Evolutionary conservation across 2,888 invertebrate genomes (phyloP).

Genomic region (Trichopoda pennipes): DNA sequence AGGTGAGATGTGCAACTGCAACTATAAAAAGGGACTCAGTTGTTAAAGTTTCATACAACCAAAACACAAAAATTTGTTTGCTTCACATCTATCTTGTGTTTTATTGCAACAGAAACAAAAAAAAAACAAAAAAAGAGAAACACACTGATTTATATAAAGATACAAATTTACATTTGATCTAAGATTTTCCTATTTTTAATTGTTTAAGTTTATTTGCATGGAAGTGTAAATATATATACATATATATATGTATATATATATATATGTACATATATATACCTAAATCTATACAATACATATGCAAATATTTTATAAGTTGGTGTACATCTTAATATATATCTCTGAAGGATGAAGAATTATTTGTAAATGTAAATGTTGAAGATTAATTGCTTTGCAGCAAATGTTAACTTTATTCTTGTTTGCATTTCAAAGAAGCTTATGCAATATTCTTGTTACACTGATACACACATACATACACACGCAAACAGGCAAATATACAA

Average conservation of each 20-base stretch:
- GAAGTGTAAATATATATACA: neutral
- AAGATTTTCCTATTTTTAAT: conserved; percentile 17
- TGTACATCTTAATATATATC: conserved; percentile 17
- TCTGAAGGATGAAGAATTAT: conserved; percentile 58
- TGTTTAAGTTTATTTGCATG: conserved; percentile 14
- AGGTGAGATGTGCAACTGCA: conserved; percentile 13
- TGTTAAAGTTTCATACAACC: conserved; percentile 12
- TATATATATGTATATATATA: neutral
- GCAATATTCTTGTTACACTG: conserved; percentile 56
- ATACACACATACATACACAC: conserved; percentile 13
- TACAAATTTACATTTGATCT: conserved; percentile 20
- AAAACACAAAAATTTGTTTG: conserved; percentile 21
- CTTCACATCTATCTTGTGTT: conserved; percentile 22
- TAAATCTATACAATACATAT: conserved; percentile 4
- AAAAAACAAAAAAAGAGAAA: neutral
- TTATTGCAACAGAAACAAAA: neutral
- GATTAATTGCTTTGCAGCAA: conserved; percentile 68
- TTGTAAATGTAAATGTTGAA: conserved; percentile 65
- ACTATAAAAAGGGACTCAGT: neutral
- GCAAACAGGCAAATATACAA: conserved; percentile 16
- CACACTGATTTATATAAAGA: conserved; percentile 39
- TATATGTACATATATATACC: neutral
- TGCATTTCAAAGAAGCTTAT: conserved; percentile 67
- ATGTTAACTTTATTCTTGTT: conserved; percentile 66
- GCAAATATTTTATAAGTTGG: neutral